A percentile compares a stretch with the other conserved stretches of the same genome.
phyloP scores from a whole-genome alignment of 1,140 invertebrate species.

The Drosophila subpulchrella region DNA sequence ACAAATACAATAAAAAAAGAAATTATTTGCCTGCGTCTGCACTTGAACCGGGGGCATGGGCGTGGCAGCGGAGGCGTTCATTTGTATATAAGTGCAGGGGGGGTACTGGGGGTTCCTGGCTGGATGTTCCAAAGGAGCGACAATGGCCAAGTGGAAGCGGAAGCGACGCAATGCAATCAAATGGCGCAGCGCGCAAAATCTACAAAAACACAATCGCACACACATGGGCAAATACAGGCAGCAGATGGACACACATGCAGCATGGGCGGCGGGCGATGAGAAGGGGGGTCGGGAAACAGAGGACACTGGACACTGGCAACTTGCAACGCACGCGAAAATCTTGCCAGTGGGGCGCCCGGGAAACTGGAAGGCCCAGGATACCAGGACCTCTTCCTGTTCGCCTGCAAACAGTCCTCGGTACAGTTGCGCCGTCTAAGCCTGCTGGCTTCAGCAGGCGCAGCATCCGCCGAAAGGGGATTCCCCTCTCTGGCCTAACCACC shows the following conservation, averaged over 20 bases:
- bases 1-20: constrained; percentile 61
- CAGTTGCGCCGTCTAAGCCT: constrained; percentile 81
- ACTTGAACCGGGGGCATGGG: constrained; percentile 61
- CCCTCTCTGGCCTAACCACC: not conserved
- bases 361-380: constrained; percentile 22
- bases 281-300: not conserved
- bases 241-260: constrained; percentile 53
- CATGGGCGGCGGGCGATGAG: not conserved
- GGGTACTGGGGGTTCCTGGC: not conserved
- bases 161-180: constrained; percentile 76
- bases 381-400: constrained; percentile 30
- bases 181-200: constrained; percentile 77
- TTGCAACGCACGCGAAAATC: constrained; percentile 81
- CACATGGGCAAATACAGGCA: constrained; percentile 19
- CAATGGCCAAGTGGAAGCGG: constrained; percentile 73
- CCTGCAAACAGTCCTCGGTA: constrained; percentile 40
- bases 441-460: constrained; percentile 43
- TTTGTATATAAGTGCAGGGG: constrained; percentile 75
- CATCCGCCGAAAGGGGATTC: constrained; percentile 13
- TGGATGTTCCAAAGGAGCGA: constrained; percentile 67
- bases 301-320: constrained; percentile 38
- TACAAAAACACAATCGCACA: constrained; percentile 69
- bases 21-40: constrained; percentile 79
- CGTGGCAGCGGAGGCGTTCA: constrained; percentile 76
- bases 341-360: constrained; percentile 60